phyloP scores from a whole-genome alignment of 2,888 invertebrate genomes.

The Leptura quadrifasciata region DNA sequence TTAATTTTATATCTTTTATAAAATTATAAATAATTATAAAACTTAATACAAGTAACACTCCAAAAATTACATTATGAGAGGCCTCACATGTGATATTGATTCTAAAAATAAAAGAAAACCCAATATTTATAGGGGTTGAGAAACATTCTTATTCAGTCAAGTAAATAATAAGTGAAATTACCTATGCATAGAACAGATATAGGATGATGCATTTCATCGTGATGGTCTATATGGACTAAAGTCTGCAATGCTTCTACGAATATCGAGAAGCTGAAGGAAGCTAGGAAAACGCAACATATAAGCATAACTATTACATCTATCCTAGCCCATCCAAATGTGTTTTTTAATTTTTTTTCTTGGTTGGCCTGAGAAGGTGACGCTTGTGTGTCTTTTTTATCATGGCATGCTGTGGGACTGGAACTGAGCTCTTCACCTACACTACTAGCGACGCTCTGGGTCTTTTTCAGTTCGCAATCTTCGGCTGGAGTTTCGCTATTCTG shows the following conservation, averaged over 20 bases:
- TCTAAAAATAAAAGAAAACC: no score
- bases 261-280: conserved; percentile 88
- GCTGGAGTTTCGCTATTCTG: conserved; percentile 61
- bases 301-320: conserved; percentile 91
- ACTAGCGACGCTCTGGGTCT: conserved; percentile 46
- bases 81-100: no score
- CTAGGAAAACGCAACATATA: conserved; percentile 87
- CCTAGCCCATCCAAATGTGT: conserved; percentile 95
- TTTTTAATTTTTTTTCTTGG: conserved; percentile 82
- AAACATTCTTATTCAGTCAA: no score
- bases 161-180: conserved; percentile 38
- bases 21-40: no score
- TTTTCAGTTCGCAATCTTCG: conserved; percentile 42
- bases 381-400: conserved; percentile 56
- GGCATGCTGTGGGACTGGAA: conserved; percentile 47
- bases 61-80: no score
- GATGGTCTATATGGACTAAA: conserved; percentile 83
- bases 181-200: conserved; percentile 83
- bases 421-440: conserved; percentile 53
- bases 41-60: no score
- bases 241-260: conserved; percentile 89
- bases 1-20: no score
- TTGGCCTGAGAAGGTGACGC: conserved; percentile 62
- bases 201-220: conserved; percentile 85
- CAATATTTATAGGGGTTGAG: no score